phyloP scores from a whole-genome alignment of 1,140 invertebrate species.

The Pygmarrhopalites habei region DNA sequence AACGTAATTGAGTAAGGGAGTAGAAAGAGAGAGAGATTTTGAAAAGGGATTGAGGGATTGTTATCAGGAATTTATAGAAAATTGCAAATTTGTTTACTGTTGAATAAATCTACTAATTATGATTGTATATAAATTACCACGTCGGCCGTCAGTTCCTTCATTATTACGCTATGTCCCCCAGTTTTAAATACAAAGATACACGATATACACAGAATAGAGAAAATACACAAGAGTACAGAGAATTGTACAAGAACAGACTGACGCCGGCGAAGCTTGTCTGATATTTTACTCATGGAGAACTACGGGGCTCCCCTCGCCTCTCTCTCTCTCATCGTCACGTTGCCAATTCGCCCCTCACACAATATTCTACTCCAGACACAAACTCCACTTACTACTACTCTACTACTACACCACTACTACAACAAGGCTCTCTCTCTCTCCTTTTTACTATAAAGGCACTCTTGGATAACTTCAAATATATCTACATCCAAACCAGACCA shows the following conservation, averaged over 20 bases:
- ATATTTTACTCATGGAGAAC: no score
- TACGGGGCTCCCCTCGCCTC: not conserved
- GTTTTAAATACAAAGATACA: conserved; percentile 23
- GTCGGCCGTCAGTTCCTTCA: conserved; percentile 31
- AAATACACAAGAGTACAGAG: conserved; percentile 18
- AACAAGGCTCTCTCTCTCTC: no score
- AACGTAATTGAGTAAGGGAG: no score
- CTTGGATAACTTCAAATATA: no score
- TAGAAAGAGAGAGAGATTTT: no score
- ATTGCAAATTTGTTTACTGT: not conserved
- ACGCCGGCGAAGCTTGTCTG: conserved; percentile 12
- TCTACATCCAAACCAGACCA: no score
- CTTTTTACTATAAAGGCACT: no score
- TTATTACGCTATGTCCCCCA: conserved; percentile 17
- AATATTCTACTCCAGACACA: no score
- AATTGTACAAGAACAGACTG: conserved; percentile 30
- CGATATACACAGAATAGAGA: conserved; percentile 22
- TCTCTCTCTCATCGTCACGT: not conserved
- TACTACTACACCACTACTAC: no score
- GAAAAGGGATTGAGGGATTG: no score
- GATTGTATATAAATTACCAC: conserved; percentile 23
- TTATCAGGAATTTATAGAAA: no score
- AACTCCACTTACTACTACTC: no score
- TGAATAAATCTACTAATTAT: conserved; percentile 8
- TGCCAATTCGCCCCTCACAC: not conserved